Evolutionary conservation across 1,140 invertebrate species (phyloP).

Genomic region (Mya arenaria): DNA sequence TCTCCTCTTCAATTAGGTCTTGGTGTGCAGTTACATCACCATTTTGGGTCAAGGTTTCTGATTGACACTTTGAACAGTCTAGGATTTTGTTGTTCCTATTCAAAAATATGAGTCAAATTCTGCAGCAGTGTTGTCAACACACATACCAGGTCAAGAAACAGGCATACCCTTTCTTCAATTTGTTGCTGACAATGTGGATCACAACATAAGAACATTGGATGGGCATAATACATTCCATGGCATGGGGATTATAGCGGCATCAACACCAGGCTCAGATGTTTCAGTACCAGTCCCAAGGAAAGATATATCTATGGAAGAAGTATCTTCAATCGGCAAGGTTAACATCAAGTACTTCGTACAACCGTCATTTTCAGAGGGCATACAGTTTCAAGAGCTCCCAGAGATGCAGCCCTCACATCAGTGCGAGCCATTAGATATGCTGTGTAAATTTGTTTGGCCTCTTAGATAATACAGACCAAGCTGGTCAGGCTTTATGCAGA

Average conservation of each 20-base stretch:
- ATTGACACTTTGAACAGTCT: slow-evolving; percentile 59
- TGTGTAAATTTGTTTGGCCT: slow-evolving; percentile 50
- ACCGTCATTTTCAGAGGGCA: not conserved
- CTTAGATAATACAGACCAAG: slow-evolving; percentile 23
- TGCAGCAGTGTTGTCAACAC: slow-evolving; percentile 23
- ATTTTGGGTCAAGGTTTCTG: slow-evolving; percentile 63
- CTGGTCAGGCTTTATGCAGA: slow-evolving; percentile 26
- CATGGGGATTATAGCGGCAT: slow-evolving; percentile 57
- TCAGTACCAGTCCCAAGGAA: slow-evolving; percentile 28
- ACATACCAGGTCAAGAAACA: not conserved
- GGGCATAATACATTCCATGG: slow-evolving; percentile 58
- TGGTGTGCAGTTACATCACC: slow-evolving; percentile 66
- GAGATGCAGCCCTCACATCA: not conserved
- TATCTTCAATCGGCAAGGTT: slow-evolving; percentile 35
- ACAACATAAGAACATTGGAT: slow-evolving; percentile 59
- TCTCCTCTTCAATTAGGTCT: slow-evolving; percentile 65
- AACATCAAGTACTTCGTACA: slow-evolving; percentile 49
- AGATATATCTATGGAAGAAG: slow-evolving; percentile 17
- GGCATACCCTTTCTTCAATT: slow-evolving; percentile 36
- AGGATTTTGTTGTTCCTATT: slow-evolving; percentile 7
- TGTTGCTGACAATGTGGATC: slow-evolving; percentile 60
- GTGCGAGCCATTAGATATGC: slow-evolving; percentile 25
- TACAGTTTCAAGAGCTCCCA: slow-evolving; percentile 1
- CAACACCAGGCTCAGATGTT: slow-evolving; percentile 56
- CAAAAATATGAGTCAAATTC: slow-evolving; percentile 51